Percentiles rank a stretch among this genome's conserved stretches.
These are phyloP conservation scores for Pitta sordida DNA, from an alignment of 2,113 vertebrate genomes.

Conservation along the genomic window DNA sequence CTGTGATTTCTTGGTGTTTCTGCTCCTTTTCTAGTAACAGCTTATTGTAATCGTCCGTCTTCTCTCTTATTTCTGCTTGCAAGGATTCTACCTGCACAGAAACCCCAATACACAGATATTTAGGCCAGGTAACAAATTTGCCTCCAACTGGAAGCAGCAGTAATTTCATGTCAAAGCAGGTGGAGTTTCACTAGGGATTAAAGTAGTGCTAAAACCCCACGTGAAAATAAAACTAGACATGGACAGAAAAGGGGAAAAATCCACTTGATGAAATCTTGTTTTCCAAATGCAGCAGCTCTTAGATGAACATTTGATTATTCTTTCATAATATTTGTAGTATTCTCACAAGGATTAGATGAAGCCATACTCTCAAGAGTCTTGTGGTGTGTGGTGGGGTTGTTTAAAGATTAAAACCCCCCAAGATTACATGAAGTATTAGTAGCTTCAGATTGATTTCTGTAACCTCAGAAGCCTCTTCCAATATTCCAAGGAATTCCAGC, in stretches of 20 bases:
- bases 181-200: neutral
- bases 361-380: neutral
- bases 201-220: neutral
- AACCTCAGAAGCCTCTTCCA: neutral
- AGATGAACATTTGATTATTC: neutral
- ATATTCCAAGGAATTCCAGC: neutral
- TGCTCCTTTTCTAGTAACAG: conserved; percentile 80
- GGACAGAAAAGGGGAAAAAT: neutral
- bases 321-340: neutral
- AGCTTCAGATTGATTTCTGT: neutral
- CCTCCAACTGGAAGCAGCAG: neutral
- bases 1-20: conserved; percentile 74
- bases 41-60: conserved; percentile 79
- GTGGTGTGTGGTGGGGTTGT: fast-evolving
- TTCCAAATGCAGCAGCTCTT: neutral
- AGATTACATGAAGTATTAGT: neutral
- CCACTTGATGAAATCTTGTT: neutral
- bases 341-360: neutral
- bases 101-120: neutral
- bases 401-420: neutral
- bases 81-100: conserved; percentile 84
- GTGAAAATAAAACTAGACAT: neutral
- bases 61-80: conserved; percentile 84
- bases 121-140: neutral
- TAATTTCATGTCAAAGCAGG: neutral